Conservation (phyloP, 2,888 invertebrate species). For the Eurois occulta region DNA sequence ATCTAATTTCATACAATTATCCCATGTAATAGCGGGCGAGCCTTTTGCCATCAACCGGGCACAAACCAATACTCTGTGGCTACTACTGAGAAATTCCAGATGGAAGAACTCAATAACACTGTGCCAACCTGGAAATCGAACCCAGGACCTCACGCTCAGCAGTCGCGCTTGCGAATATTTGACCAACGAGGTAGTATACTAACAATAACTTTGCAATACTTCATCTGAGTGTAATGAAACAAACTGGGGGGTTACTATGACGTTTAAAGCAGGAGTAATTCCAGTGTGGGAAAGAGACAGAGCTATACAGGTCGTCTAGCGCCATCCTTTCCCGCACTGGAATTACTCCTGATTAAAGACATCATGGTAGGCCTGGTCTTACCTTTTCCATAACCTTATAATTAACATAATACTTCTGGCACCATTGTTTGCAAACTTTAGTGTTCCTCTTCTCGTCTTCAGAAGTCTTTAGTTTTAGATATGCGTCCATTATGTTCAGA, state of each 20-base stretch:
- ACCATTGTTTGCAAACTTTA: constrained; percentile 92
- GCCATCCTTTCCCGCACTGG: no score
- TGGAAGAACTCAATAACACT: neutral
- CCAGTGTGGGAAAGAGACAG: no score
- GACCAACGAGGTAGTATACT: neutral
- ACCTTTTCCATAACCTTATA: constrained; percentile 96
- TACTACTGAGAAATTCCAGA: neutral
- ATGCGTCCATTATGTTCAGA: constrained; percentile 95
- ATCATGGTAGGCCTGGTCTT: no score
- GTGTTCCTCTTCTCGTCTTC: constrained; percentile 80
- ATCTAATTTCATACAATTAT: neutral
- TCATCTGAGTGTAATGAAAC: neutral
- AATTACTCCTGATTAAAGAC: no score
- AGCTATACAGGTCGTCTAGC: no score
- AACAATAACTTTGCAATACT: neutral
- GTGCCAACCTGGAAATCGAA: neutral
- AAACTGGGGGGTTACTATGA: no score
- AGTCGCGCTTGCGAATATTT: neutral
- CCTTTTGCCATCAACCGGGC: neutral
- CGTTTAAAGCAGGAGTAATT: no score
- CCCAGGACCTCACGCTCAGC: neutral
- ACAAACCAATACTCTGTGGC: neutral
- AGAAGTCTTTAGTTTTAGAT: constrained; percentile 82
- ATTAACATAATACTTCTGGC: constrained; percentile 96
- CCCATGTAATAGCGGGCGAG: neutral